Evolutionary conservation across 2,113 vertebrate genomes (phyloP).

Genomic region (Cygnus buccinator): DNA sequence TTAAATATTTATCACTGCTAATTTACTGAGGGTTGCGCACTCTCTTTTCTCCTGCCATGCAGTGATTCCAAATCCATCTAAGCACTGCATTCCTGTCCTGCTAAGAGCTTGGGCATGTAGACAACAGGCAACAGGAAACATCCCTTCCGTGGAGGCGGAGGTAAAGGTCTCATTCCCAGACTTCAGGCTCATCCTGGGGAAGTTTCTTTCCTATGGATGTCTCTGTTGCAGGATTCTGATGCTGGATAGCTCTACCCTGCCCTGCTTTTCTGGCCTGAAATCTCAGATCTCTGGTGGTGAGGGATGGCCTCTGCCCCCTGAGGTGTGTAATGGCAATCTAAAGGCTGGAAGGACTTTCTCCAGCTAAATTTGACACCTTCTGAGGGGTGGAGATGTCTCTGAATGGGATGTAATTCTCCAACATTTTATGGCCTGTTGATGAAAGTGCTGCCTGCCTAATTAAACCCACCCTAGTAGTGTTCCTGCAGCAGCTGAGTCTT

Average conservation of each 20-base stretch:
- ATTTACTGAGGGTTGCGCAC: background rate
- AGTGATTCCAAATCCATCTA: background rate
- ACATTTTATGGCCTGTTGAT: background rate
- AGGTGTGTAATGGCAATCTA: background rate
- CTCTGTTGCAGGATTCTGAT: background rate
- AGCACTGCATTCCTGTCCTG: background rate
- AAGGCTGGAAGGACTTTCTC: background rate
- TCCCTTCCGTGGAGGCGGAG: background rate
- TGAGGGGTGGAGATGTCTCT: background rate
- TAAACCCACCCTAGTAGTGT: background rate
- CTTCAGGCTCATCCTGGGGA: background rate
- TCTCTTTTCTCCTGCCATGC: background rate
- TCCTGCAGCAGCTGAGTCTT: background rate
- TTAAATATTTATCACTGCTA: background rate
- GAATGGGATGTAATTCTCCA: background rate
- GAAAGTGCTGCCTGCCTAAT: background rate
- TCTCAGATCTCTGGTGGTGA: background rate
- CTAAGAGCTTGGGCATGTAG: background rate
- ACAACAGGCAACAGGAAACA: background rate
- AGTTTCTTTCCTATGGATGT: background rate
- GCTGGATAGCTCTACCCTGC: background rate
- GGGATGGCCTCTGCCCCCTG: background rate
- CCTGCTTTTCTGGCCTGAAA: background rate
- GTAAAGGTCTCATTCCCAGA: background rate
- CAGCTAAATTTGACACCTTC: background rate